A percentile compares a stretch with the other conserved stretches of the same genome.
These are phyloP conservation scores for Caradrina kadenii DNA, from an alignment of 2,888 invertebrate species.

Conservation along the genomic window DNA sequence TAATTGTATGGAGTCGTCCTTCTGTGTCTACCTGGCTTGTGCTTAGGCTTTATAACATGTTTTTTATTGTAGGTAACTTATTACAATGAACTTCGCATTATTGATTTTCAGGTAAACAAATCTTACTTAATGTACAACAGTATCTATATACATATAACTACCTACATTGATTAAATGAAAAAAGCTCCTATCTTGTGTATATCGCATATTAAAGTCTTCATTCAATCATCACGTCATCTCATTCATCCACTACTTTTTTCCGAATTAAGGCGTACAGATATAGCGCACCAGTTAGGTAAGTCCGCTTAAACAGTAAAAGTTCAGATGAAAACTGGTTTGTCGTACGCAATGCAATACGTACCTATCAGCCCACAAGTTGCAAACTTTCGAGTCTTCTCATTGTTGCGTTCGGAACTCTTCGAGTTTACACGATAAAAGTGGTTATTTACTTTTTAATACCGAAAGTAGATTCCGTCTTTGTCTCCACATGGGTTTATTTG, in stretches of 20 bases:
- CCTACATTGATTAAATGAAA: too few relatives aligned
- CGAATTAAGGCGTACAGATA: slow-evolving; percentile 18
- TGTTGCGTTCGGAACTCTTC: slow-evolving; percentile 20
- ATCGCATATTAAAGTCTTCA: not conserved
- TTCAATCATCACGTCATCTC: not conserved
- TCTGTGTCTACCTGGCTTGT: too few relatives aligned
- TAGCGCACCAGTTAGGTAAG: slow-evolving; percentile 23
- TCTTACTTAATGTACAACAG: too few relatives aligned
- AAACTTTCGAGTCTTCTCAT: slow-evolving; percentile 31
- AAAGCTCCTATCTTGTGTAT: not conserved
- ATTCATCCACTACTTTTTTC: not conserved
- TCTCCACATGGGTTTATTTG: not conserved
- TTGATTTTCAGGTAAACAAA: not conserved
- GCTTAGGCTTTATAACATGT: not conserved
- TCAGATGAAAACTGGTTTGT: slow-evolving; percentile 48
- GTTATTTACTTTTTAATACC: slow-evolving; percentile 16
- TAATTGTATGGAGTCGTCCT: too few relatives aligned
- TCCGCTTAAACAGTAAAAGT: slow-evolving; percentile 35
- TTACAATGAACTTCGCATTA: too few relatives aligned
- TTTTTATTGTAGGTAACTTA: not conserved
- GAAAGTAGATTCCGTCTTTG: not conserved
- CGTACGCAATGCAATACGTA: slow-evolving; percentile 14
- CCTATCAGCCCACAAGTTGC: slow-evolving; percentile 42
- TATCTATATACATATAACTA: too few relatives aligned
- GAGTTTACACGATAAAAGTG: not conserved